Percentiles rank a stretch among this genome's conserved stretches.
phyloP scores from a whole-genome alignment of 2,113 vertebrate species.

The Phasianus colchicus region DNA sequence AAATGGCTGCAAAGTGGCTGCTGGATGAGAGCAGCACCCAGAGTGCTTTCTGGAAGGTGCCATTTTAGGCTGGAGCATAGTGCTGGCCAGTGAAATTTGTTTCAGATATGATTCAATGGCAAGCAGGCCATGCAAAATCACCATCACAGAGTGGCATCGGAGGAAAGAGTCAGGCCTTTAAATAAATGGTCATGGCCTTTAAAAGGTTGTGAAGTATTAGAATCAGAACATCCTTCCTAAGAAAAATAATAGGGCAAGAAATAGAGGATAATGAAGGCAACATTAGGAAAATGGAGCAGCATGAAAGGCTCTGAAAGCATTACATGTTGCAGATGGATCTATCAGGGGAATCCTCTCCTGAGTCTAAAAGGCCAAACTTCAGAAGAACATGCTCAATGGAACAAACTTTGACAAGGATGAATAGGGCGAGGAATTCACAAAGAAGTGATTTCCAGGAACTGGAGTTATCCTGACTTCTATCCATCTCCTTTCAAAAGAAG shows the following conservation, averaged over 20 bases:
- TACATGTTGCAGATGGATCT: neutral
- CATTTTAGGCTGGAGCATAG: neutral
- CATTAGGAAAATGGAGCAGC: conserved; percentile 2
- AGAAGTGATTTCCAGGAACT: neutral
- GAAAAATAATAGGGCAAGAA: neutral
- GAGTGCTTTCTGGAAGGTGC: conserved; percentile 15
- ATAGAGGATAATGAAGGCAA: neutral
- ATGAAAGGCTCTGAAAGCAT: neutral
- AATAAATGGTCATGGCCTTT: neutral
- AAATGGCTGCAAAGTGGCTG: neutral
- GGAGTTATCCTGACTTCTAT: neutral
- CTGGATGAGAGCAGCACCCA: neutral
- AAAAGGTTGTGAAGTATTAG: neutral
- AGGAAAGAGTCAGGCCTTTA: neutral
- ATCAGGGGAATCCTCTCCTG: neutral
- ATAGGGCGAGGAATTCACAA: neutral
- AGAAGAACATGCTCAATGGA: neutral
- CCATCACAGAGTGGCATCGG: neutral
- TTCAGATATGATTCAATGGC: neutral
- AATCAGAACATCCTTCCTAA: neutral
- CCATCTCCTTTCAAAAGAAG: neutral
- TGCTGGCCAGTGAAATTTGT: neutral
- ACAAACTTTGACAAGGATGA: neutral
- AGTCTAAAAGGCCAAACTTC: neutral
- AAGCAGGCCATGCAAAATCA: neutral